phyloP scores from a whole-genome alignment of 2,888 invertebrate genomes.

The Mamestra brassicae region DNA sequence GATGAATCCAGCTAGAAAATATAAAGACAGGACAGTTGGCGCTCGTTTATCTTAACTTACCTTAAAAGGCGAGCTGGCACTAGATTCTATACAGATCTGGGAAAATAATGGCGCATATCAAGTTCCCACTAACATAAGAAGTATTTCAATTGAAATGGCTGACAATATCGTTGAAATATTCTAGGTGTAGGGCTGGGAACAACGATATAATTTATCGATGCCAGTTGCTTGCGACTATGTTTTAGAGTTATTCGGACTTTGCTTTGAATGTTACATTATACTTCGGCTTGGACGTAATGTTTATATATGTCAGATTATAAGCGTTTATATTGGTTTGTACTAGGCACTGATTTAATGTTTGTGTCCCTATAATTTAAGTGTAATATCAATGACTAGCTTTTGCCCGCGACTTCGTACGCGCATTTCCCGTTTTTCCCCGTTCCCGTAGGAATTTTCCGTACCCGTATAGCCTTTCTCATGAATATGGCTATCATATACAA shows the following conservation, averaged over 20 bases:
- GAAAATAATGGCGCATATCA: slow-evolving; percentile 59
- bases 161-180: slow-evolving; percentile 61
- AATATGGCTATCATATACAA: too few species aligned
- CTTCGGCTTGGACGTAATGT: slow-evolving; percentile 7
- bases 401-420: too few species aligned
- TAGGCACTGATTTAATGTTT: background rate
- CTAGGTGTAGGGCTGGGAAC: slow-evolving; percentile 47
- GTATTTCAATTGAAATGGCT: slow-evolving; percentile 57
- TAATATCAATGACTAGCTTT: background rate
- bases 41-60: slow-evolving; percentile 55
- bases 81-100: slow-evolving; percentile 53
- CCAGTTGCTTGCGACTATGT: slow-evolving; percentile 9
- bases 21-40: slow-evolving; percentile 41
- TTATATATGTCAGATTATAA: background rate
- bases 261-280: slow-evolving; percentile 23
- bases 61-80: slow-evolving; percentile 42
- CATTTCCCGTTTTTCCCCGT: too few species aligned
- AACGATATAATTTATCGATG: slow-evolving; percentile 51
- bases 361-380: background rate
- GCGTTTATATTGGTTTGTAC: background rate
- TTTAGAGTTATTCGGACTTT: slow-evolving; percentile 39
- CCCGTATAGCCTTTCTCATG: too few species aligned
- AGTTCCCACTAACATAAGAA: slow-evolving; percentile 48
- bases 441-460: too few species aligned
- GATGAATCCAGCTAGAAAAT: slow-evolving; percentile 45